Conservation (phyloP, 2,797 vertebrate genomes). For the Rhynchotus rufescens region DNA sequence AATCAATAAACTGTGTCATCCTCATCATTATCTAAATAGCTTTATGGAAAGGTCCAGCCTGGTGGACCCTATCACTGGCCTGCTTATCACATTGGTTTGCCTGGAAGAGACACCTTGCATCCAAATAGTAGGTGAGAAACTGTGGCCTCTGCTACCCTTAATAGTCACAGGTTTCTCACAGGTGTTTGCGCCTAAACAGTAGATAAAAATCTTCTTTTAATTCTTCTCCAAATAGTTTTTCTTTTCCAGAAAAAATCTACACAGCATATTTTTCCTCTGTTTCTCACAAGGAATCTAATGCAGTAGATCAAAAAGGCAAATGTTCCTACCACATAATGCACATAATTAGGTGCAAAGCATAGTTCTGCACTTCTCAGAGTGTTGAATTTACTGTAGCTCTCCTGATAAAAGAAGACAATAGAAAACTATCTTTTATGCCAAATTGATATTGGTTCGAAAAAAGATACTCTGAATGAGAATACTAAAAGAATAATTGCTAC, state of each 20-base stretch:
- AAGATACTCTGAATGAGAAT: not conserved
- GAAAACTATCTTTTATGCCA: not conserved
- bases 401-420: not conserved
- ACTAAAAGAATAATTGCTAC: not conserved
- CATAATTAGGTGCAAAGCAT: not conserved
- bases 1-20: not conserved
- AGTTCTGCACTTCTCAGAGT: not conserved
- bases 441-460: not conserved
- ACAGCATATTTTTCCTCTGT: fast-evolving
- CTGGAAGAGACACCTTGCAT: not conserved
- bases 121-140: not conserved
- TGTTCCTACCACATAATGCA: not conserved
- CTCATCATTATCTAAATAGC: not conserved
- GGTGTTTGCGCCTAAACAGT: not conserved
- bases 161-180: not conserved
- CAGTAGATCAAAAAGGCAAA: not conserved
- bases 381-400: not conserved
- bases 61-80: too few relatives aligned
- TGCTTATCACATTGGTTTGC: not conserved
- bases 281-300: not conserved
- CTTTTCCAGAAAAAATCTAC: not conserved
- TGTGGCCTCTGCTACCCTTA: not conserved
- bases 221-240: not conserved
- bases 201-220: not conserved
- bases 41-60: not conserved